Conservation (phyloP, 2,113 vertebrate genomes). For the Vulpes lagopus region DNA sequence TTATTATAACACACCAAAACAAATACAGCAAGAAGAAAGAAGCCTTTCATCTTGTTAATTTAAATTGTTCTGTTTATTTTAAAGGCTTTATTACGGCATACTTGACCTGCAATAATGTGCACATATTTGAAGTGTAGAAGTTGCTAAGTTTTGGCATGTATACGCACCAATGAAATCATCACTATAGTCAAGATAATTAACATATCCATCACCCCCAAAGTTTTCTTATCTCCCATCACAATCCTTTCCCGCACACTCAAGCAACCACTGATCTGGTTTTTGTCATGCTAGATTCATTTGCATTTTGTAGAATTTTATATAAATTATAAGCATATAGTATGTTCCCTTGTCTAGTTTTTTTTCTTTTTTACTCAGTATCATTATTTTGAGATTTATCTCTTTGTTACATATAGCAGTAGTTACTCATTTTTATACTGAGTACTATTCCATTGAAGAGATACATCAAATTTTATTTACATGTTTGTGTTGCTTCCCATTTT, state of each 20-base stretch:
- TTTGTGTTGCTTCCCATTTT: background rate
- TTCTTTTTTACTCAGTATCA: background rate
- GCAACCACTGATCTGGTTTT: background rate
- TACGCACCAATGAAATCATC: background rate
- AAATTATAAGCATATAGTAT: background rate
- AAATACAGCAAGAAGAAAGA: background rate
- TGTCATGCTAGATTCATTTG: background rate
- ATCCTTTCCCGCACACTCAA: background rate
- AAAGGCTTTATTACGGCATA: background rate
- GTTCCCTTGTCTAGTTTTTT: background rate
- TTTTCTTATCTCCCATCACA: background rate
- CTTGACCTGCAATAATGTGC: background rate
- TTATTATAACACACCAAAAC: background rate
- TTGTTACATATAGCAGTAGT: background rate
- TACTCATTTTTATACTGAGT: background rate
- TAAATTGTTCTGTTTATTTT: background rate
- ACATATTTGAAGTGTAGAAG: background rate
- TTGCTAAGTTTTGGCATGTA: background rate
- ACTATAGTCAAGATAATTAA: background rate
- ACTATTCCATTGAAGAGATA: background rate
- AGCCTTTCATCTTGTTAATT: background rate
- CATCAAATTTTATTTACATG: background rate
- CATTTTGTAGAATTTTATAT: slow-evolving; percentile 34
- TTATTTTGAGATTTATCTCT: background rate
- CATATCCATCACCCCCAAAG: background rate